Base-by-base conservation (phyloP, 2,888 invertebrate species). In the Chrysina gloriosa region DNA sequence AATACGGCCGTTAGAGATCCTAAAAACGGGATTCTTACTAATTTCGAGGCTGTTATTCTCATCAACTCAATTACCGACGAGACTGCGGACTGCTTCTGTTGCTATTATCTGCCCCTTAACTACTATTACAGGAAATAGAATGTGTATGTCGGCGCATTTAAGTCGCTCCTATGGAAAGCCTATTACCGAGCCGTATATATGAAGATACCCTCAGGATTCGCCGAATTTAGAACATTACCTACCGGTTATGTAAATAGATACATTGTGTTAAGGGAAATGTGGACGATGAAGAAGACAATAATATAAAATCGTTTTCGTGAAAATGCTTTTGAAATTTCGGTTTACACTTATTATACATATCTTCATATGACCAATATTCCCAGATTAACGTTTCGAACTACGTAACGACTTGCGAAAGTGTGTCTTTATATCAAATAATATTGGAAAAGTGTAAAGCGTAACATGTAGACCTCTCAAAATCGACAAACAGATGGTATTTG, bases 81-180 rank as follows among this genome's bases (percentile, higher is more conserved):
- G 77, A 78, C 76, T 76, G 76, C 75, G 75, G 76, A 77, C 74
- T 74, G 75, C 74, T 76, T 77, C 77, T 75, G 76, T 75, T 74
- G 76, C 78, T 77, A 79, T 80, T 80, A 80, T 80, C 79, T 78
- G 76, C 77, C 79, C 78, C 79, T 78, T 78, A 76, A 78, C 79
- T 78, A 75, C 79, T 77, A 77, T 78, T 78, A 79, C 77, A 76
- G 73, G 74, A 75, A 76, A 76, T 76, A 75, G 73, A 77, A 76
- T 74, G 72, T 72, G 69, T 76, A 74, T 75, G 74, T 70, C 65
- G 70, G 63, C 70, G 67, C 69, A 70, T 71, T 70, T 70, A 72
- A 65, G 64, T 67, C 52, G 36, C 45, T 67, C 21, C 63, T 52
- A 50, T 63, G 52, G 67, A 63, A 50, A 50, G 63, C 67, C 67